Evolutionary conservation across 2,888 invertebrate species (phyloP), one percentile per base, ranked within the genome.

Genomic region (Cantharis flavilabris): DNA sequence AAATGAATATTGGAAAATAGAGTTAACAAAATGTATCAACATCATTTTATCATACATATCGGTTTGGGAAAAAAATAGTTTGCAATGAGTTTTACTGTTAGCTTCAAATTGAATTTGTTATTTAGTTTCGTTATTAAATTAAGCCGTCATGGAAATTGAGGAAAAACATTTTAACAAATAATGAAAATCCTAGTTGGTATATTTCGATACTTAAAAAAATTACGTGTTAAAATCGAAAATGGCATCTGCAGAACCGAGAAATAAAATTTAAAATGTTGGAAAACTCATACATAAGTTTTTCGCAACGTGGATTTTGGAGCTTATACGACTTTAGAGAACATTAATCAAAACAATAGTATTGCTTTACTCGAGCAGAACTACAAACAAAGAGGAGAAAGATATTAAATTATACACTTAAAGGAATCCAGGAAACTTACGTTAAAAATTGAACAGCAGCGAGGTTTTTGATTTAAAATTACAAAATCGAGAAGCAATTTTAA

Each of bases 271-370:
- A 70, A 63, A 70, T 20, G 20, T 72, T 64, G 33, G 63, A 72
- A 30, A 67, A 23, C 67, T 67, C 49, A 23, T 67, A 70, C 49
- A 49, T 70, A 74, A 26, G 69, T 63, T 70, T 70, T 74, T 74
- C 70, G 20, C 63, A 20, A 64, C 74, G 62, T 73, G 70, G 62
- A 49, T 28, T 70, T 33, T 49, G 49, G 49, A 49, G 69, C 71
- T 70, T 70, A 73, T 73, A 70, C 70, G 71, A 69, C 73, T 76
- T 73, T 76, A 76, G 62, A 76, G 73, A 67, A 71, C 76, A 76
- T 73, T 71, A 73, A 67, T 73, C 76, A 70, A 73, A 76, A 73
- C 73, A 73, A 73, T 73, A 73, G 62, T 72, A 62, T 23, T 70
- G 20, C 70, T 76, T 76, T 71, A 73, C 67, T 76, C 76, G 65